Conservation (phyloP, 2,888 invertebrate genomes). For the Hirtodrosophila cameraria region DNA sequence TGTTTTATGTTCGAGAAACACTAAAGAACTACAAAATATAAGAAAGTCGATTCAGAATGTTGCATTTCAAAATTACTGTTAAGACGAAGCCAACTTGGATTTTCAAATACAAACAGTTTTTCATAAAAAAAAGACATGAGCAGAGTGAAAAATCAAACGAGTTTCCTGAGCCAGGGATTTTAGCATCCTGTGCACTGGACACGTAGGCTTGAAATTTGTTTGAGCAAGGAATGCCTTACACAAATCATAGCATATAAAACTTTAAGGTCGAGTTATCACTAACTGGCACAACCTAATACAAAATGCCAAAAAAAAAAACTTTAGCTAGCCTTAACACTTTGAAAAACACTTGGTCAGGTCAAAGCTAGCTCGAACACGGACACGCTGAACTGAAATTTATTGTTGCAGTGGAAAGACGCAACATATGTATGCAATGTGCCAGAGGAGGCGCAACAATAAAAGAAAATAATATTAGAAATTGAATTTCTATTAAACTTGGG, state of each 20-base stretch:
- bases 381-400: conserved; percentile 66
- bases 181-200: too few species aligned
- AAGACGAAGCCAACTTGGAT: too few species aligned
- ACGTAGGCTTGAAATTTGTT: too few species aligned
- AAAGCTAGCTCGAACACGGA: conserved; percentile 61
- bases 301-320: conserved; percentile 55
- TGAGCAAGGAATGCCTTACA: too few species aligned
- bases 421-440: conserved; percentile 49
- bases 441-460: conserved; percentile 5
- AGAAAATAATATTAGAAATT: conserved; percentile 66
- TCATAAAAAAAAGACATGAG: too few species aligned
- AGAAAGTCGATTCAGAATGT: too few species aligned
- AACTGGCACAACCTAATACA: conserved; percentile 33
- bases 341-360: conserved; percentile 45
- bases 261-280: conserved; percentile 37
- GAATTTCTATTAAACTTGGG: conserved; percentile 78
- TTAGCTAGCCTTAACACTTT: conserved; percentile 54
- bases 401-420: conserved; percentile 67
- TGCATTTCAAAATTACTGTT: too few species aligned
- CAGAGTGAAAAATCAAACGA: too few species aligned
- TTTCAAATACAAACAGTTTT: too few species aligned
- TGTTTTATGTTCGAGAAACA: too few species aligned
- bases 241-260: conserved; percentile 8
- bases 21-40: too few species aligned
- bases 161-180: too few species aligned